phyloP scores from a whole-genome alignment of 2,888 invertebrate species.

The Acanthoscelides obtectus region DNA sequence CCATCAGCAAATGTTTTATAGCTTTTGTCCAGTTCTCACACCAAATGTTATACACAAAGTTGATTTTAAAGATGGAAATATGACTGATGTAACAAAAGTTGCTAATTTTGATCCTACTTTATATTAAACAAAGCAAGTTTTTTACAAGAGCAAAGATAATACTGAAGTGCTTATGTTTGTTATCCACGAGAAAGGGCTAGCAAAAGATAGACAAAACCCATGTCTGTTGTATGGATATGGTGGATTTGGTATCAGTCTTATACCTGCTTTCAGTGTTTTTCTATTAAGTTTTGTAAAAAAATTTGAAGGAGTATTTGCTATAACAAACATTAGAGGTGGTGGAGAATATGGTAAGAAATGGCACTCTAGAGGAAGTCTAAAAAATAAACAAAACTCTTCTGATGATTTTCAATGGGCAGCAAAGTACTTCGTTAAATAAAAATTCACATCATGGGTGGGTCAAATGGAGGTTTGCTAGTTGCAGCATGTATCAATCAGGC shows the following conservation, averaged over 20 bases:
- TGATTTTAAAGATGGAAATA: slow-evolving; percentile 56
- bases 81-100: slow-evolving; percentile 80
- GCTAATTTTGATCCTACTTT: slow-evolving; percentile 73
- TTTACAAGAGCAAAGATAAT: slow-evolving; percentile 89
- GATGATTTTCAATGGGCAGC: slow-evolving; percentile 94
- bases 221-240: slow-evolving; percentile 94
- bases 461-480: slow-evolving; percentile 95
- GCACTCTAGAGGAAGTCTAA: slow-evolving; percentile 88
- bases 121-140: slow-evolving; percentile 84
- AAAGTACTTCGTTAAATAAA: slow-evolving; percentile 74
- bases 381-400: slow-evolving; percentile 95
- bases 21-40: slow-evolving; percentile 89
- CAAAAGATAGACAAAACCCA: slow-evolving; percentile 64
- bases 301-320: slow-evolving; percentile 82
- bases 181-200: slow-evolving; percentile 66
- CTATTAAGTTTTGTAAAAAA: slow-evolving; percentile 85
- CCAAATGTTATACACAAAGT: slow-evolving; percentile 85
- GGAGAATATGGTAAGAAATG: slow-evolving; percentile 97
- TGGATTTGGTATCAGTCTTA: slow-evolving; percentile 90
- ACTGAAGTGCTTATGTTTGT: slow-evolving; percentile 96
- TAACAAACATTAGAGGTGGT: slow-evolving; percentile 94
- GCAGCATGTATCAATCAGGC: slow-evolving; percentile 93
- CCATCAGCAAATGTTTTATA: slow-evolving; percentile 87
- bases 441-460: slow-evolving; percentile 89
- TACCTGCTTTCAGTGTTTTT: slow-evolving; percentile 85